These are phyloP conservation scores for Emmelina monodactyla DNA, from an alignment of 2,888 invertebrate genomes.

Conservation along the genomic window DNA sequence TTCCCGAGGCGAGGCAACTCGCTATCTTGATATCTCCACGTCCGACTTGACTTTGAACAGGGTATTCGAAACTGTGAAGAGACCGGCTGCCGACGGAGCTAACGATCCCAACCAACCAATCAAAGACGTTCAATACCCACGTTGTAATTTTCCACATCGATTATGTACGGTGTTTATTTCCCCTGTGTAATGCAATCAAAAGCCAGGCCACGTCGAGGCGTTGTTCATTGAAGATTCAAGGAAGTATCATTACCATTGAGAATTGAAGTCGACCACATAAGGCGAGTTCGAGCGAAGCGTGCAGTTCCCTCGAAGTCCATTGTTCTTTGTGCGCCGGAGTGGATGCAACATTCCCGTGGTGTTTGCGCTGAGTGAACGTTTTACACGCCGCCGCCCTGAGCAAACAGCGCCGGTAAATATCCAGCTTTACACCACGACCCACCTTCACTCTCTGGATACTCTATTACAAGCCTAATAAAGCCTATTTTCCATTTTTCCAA, in stretches of 20 bases:
- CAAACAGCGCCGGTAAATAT: not conserved
- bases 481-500: not conserved
- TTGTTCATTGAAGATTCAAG: not conserved
- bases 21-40: too few species aligned
- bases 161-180: too few species aligned
- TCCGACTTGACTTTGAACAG: too few species aligned
- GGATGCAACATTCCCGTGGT: not conserved
- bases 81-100: too few species aligned
- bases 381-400: not conserved
- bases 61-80: too few species aligned
- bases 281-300: not conserved
- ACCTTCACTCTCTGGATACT: not conserved
- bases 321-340: not conserved
- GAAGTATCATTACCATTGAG: not conserved
- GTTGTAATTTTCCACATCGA: too few species aligned
- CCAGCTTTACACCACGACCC: not conserved
- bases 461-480: not conserved
- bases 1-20: too few species aligned
- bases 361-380: not conserved
- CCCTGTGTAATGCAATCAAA: too few species aligned
- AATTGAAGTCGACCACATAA: not conserved
- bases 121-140: too few species aligned
- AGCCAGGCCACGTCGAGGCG: not conserved
- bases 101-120: too few species aligned
- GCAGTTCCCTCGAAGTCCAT: not conserved